Evolutionary conservation across 2,888 invertebrate species (phyloP), one percentile per base, ranked within the genome.

Genomic region (Pseudococcus longispinus): DNA sequence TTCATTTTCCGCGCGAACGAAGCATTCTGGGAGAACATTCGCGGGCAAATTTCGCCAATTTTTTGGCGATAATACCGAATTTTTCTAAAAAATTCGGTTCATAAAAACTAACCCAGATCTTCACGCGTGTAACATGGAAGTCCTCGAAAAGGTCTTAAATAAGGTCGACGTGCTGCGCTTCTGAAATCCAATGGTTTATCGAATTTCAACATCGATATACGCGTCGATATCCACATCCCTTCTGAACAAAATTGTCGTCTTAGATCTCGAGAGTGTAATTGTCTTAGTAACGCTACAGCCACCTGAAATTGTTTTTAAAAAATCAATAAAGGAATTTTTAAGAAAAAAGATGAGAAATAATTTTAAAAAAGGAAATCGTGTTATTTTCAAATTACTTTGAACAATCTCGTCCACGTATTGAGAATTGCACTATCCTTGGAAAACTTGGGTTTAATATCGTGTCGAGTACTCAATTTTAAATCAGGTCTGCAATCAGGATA

Each of bases 251-350:
- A 96, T 83, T 93, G 93, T 84, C 96, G 92, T 37, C 98, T 93
- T 37, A 95, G 92, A 92, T 99, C 98, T 29, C 98, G 93, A 20
- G 94, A 95, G 91, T 98, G 95, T 88, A 98, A 92, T 89, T 95
- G 95, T 87, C 95, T 93, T 6, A 97, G 91, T 18, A 97, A 92
- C n/a, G 93, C 93, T 3, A 96, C 95, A 60, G 93, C 93, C 88
- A 93, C 93, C 94, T 94, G 89, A 88, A 20, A 37, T 32, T n/a
- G n/a, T n/a, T n/a, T 32, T 32, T 46, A 46, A 46, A 46, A 11
- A 32, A 37, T 8, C 5, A 37, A 37, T 37, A 37, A 2, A 37
- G 37, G 0, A 2, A 37, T 37, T 37, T 37, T 37, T 4, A 37
- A 37, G 0, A 37, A 37, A 37, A 37, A 37, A 37, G 37, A 37